Base-by-base conservation (phyloP, 2,888 invertebrate genomes). In the Campopleginae sp. region DNA sequence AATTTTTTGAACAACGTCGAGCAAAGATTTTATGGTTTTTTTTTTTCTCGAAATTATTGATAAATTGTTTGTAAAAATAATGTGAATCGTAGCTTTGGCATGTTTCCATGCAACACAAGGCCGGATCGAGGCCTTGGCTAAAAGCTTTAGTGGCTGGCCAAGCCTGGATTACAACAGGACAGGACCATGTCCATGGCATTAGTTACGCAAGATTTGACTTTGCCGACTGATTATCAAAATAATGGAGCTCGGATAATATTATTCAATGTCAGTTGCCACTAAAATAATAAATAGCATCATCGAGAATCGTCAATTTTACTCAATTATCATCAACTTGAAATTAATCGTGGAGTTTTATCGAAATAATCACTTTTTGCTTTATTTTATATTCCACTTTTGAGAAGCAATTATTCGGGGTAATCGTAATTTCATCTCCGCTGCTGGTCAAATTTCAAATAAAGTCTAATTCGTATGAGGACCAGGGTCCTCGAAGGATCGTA, bases 101-200 rank as follows among this genome's bases (percentile, higher is more conserved):
- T 51, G 0, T 7, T 51, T 51, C 6, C 48, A 10, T 10, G 38
- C 8, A 51, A n/a, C 7, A 7, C 7, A 7, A 51, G n/a, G 48
- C n/a, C 8, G 4, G n/a, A 51, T n/a, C 7, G n/a, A 19, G 48
- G 19, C 19, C 19, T n/a, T 5, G n/a, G n/a, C 48, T 51, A 19
- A 51, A n/a, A n/a, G 48, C n/a, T 51, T 51, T n/a, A 38, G 38
- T 38, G 48, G n/a, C n/a, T 51, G n/a, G 6, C n/a, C 48, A 51
- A 51, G 48, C 48, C n/a, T 51, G n/a, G n/a, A 51, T 51, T 51
- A n/a, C 48, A 51, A 51, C n/a, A 51, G 48, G 6, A n/a, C 48
- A 19, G 48, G 8, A 51, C 48, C 48, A 2, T 51, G 7, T 51
- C 19, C n/a, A 51, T 51, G 5, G n/a, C 48, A 6, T 51, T 51